phyloP scores from a whole-genome alignment of 2,888 invertebrate genomes.

The Micoletzkya japonica region DNA sequence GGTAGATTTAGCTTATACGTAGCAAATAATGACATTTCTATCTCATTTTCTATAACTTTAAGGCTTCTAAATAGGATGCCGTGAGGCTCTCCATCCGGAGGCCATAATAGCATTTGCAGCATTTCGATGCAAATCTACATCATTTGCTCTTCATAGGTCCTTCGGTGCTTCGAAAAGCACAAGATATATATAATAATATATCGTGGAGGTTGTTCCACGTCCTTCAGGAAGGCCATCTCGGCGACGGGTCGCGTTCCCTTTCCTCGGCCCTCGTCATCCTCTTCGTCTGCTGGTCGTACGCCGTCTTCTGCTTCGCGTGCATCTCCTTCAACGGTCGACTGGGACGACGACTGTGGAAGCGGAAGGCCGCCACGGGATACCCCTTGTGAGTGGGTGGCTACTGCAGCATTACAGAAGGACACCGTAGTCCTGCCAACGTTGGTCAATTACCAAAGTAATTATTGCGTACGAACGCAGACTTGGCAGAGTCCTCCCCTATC shows the following conservation, averaged over 20 bases:
- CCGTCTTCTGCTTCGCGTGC: constrained; percentile 1
- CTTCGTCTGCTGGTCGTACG: constrained; percentile 17
- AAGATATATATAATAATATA: background rate
- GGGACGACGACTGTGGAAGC: constrained; percentile 23
- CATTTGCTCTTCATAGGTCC: background rate
- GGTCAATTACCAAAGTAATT: too few relatives aligned
- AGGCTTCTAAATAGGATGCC: too few relatives aligned
- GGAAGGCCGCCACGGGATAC: constrained; percentile 20
- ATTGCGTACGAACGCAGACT: too few relatives aligned
- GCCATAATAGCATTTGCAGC: background rate
- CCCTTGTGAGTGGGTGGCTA: constrained; percentile 6
- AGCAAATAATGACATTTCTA: background rate
- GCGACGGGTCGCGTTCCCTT: constrained; percentile 8
- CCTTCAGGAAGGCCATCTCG: constrained; percentile 25
- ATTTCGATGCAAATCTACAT: background rate
- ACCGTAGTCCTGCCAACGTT: too few relatives aligned
- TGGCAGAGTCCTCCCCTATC: too few relatives aligned
- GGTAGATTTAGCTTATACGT: too few relatives aligned
- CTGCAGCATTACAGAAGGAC: background rate
- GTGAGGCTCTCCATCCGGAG: too few relatives aligned
- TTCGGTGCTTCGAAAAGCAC: background rate
- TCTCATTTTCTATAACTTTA: background rate
- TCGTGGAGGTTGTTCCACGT: background rate
- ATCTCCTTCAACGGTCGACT: constrained; percentile 9
- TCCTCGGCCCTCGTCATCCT: constrained; percentile 14